These are phyloP conservation scores for Philotrypesis tridentata DNA, from an alignment of 1,140 invertebrate genomes.

Conservation along the genomic window DNA sequence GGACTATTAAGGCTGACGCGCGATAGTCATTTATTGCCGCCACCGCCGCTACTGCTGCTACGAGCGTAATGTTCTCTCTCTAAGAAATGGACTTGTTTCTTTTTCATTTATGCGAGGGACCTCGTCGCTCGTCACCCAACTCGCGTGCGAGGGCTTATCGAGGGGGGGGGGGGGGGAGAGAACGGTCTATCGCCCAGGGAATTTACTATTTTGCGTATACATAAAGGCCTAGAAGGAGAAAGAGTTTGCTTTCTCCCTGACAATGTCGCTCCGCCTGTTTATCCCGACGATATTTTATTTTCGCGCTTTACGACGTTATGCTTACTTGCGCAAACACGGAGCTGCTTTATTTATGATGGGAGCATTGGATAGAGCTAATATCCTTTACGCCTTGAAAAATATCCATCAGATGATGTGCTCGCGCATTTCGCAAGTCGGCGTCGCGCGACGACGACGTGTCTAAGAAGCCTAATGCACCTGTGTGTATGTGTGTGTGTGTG, in stretches of 20 bases:
- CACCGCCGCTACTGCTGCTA: too few relatives aligned
- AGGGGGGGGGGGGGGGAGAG: too few relatives aligned
- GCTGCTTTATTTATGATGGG: neutral
- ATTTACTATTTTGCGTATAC: conserved; percentile 5
- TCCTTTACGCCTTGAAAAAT: neutral
- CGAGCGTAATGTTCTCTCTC: neutral
- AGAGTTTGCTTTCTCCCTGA: neutral
- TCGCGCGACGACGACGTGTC: neutral
- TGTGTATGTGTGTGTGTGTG: neutral
- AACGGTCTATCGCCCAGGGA: neutral
- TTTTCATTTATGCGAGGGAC: conserved; percentile 15
- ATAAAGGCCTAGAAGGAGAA: neutral
- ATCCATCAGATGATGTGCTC: neutral
- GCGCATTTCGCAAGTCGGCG: too few relatives aligned
- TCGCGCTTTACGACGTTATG: neutral
- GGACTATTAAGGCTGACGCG: conserved; percentile 10
- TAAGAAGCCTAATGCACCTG: too few relatives aligned
- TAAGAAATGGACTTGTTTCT: neutral
- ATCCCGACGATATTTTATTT: conserved; percentile 5
- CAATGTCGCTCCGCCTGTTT: too few relatives aligned
- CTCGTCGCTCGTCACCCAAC: neutral
- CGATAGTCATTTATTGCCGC: conserved; percentile 26
- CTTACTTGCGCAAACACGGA: neutral
- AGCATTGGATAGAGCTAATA: neutral
- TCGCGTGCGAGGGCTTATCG: neutral